Evolutionary conservation across 1,140 invertebrate genomes (phyloP).

Genomic region (Streblospio benedicti): DNA sequence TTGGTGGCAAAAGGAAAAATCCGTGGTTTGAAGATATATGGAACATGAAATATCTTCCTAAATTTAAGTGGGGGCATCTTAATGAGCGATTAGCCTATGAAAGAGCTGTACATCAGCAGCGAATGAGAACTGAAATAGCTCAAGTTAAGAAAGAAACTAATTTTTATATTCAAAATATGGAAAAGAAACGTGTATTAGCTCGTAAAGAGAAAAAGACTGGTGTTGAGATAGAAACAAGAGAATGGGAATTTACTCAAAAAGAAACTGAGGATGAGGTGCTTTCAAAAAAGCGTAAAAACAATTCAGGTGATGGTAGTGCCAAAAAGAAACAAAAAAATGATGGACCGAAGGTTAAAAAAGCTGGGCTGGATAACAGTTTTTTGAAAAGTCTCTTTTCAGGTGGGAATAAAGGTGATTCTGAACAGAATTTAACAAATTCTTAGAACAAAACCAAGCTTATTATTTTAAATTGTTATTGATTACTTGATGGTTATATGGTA

Average conservation of each 20-base stretch:
- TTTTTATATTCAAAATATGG: constrained; percentile 73
- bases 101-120: constrained; percentile 75
- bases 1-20: constrained; percentile 76
- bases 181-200: constrained; percentile 66
- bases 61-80: constrained; percentile 91
- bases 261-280: constrained; percentile 37
- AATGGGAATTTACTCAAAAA: constrained; percentile 24
- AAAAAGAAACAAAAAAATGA: background rate
- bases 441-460: too few relatives aligned
- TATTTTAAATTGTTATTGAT: too few relatives aligned
- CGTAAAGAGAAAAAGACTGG: constrained; percentile 45
- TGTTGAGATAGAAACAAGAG: constrained; percentile 10
- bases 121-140: constrained; percentile 75
- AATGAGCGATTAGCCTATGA: constrained; percentile 86
- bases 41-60: constrained; percentile 86
- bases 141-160: constrained; percentile 78
- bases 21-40: constrained; percentile 83
- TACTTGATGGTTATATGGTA: too few relatives aligned
- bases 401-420: too few relatives aligned
- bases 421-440: too few relatives aligned
- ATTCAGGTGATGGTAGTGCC: background rate
- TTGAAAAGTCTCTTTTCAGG: too few relatives aligned
- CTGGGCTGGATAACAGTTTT: too few relatives aligned
- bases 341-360: too few relatives aligned
- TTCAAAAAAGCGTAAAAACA: constrained; percentile 21